These are phyloP conservation scores for Nipponia nippon DNA, from an alignment of 2,113 vertebrate species.

Conservation along the genomic window DNA sequence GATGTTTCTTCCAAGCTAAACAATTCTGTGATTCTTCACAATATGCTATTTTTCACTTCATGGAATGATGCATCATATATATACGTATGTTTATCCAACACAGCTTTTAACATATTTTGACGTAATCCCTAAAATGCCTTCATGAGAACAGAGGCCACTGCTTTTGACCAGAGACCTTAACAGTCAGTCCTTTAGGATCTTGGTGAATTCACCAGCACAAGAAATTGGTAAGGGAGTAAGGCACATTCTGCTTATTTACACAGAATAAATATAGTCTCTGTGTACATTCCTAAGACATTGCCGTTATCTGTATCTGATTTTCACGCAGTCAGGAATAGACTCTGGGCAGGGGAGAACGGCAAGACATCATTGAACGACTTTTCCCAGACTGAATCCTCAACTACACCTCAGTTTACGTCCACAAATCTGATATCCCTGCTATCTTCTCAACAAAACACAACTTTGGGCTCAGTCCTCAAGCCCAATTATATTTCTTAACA, in stretches of 20 bases:
- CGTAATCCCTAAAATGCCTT: background rate
- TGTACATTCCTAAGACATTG: background rate
- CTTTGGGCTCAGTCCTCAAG: background rate
- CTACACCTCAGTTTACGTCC: background rate
- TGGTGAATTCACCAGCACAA: background rate
- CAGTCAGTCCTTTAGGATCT: background rate
- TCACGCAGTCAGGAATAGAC: background rate
- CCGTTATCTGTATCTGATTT: background rate
- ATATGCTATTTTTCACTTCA: background rate
- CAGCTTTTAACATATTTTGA: background rate
- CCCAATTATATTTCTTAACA: background rate
- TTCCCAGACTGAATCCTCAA: background rate
- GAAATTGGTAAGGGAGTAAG: background rate
- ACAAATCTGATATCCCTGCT: background rate
- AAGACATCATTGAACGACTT: background rate
- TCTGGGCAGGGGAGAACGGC: background rate
- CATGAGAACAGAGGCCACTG: background rate
- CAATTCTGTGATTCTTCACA: background rate
- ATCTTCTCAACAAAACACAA: background rate
- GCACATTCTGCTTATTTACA: background rate
- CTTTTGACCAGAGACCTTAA: background rate
- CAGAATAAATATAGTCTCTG: background rate
- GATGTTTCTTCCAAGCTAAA: background rate
- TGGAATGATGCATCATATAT: background rate
- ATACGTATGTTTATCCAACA: background rate